phyloP scores from a whole-genome alignment of 2,888 invertebrate species.

The Stictocephala bisonia region DNA sequence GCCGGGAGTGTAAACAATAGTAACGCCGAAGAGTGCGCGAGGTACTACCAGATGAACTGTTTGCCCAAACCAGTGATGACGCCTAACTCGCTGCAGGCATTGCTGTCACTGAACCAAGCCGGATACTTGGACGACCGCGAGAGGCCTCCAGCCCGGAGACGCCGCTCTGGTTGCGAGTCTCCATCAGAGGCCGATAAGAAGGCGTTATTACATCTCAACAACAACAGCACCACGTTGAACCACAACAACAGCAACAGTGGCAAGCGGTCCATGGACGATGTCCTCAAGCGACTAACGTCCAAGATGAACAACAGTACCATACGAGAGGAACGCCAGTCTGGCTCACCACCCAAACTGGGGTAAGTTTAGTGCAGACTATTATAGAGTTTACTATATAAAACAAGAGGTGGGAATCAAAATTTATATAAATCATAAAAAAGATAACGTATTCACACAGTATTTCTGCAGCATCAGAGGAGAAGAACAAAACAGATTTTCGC shows the following conservation, averaged over 20 bases:
- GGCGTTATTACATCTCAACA: constrained; percentile 67
- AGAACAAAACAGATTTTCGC: background rate
- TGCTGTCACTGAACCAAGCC: constrained; percentile 40
- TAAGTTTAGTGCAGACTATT: constrained; percentile 46
- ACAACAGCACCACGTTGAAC: constrained; percentile 70
- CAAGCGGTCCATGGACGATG: constrained; percentile 92
- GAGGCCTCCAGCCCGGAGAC: constrained; percentile 3
- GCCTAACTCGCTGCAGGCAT: constrained; percentile 35
- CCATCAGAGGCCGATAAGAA: constrained; percentile 69
- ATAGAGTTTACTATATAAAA: background rate
- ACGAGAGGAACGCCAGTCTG: constrained; percentile 75
- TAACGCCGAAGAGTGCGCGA: constrained; percentile 26
- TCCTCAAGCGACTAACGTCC: constrained; percentile 85
- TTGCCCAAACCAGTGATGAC: constrained; percentile 21
- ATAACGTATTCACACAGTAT: no score
- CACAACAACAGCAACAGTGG: constrained; percentile 65
- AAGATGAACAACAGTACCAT: constrained; percentile 84
- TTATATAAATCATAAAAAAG: no score
- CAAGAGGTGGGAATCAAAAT: no score
- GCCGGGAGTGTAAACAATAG: background rate
- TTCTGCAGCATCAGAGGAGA: no score
- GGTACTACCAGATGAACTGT: constrained; percentile 38
- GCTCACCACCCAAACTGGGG: constrained; percentile 73
- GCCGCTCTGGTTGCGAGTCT: constrained; percentile 69
- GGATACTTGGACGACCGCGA: constrained; percentile 15